Evolutionary conservation across 1,140 invertebrate genomes (phyloP).

Genomic region (Patella vulgata): DNA sequence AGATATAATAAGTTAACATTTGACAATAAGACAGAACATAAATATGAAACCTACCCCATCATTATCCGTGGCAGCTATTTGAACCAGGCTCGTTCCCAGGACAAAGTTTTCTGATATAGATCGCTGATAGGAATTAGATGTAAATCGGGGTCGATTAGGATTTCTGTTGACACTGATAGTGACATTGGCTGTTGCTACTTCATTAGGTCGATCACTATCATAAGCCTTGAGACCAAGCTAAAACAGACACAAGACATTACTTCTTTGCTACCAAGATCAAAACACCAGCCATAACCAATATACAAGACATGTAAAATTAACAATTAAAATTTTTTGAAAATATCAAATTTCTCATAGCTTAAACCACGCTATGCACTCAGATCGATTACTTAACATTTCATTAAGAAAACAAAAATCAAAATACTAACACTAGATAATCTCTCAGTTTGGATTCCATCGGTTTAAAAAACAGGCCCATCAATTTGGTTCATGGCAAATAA

Average conservation of each 20-base stretch:
- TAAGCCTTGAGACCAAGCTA: slow-evolving; percentile 83
- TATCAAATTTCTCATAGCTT: too few relatives aligned
- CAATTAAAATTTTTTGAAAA: background rate
- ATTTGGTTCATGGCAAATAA: too few relatives aligned
- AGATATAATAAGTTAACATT: too few relatives aligned
- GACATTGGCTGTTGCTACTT: slow-evolving; percentile 82
- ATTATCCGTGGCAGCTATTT: slow-evolving; percentile 64
- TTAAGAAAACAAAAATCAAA: too few relatives aligned
- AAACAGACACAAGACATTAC: slow-evolving; percentile 10
- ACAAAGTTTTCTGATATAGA: slow-evolving; percentile 50
- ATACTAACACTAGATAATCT: too few relatives aligned
- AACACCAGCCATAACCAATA: background rate
- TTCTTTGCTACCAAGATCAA: too few relatives aligned
- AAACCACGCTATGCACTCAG: background rate
- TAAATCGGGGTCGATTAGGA: slow-evolving; percentile 68
- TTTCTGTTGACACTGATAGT: slow-evolving; percentile 87
- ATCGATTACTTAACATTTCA: background rate
- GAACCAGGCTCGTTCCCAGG: slow-evolving; percentile 39
- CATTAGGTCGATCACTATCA: slow-evolving; percentile 85
- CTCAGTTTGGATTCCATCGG: too few relatives aligned
- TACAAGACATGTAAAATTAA: background rate
- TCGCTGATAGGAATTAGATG: slow-evolving; percentile 15
- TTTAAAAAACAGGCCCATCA: too few relatives aligned
- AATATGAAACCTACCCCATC: slow-evolving; percentile 70
- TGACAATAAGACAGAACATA: too few relatives aligned